Evolutionary conservation across 2,888 invertebrate species (phyloP), one percentile per base, ranked within the genome.

Genomic region (Bhutanitis thaidina): DNA sequence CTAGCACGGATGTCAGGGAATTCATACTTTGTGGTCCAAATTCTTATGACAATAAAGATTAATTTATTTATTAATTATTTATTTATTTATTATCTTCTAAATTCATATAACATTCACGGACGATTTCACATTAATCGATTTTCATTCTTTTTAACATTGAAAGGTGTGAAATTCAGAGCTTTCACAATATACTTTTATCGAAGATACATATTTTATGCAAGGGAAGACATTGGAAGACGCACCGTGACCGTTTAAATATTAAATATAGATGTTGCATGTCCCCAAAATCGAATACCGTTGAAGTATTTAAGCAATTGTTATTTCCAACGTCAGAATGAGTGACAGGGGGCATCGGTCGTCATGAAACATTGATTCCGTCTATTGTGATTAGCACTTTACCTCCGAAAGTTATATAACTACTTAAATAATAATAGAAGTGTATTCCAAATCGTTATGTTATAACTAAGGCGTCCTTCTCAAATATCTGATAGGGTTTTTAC

Each of bases 241-340:
- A 51, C 54, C 58, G 57, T 62, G 54, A 57, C 60, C 54, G 51
- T 51, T 55, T 39, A 32, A 47, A 50, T 51, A 57, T 64, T 60
- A 62, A 58, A 60, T 59, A 61, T 60, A 59, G 53, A 60, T 56
- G 57, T 56, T 56, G 48, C 52, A 50, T 49, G 51, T 32, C 49
- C 36, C 32, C 16, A 25, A 43, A 47, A 52, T 45, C 43, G 52
- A 51, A 54, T 51, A 45, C 41, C 37, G 46, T 36, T 46, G 41
- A 46, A 46, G 40, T 37, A 46, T 46, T 46, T n/a, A 46, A 41
- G 37, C 45, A 14, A 64, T 64, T 64, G 69, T 71, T 70, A 67
- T 67, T 63, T 62, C 55, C 49, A 55, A 59, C 56, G 67, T 69
- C 64, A 64, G 54, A 62, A 61, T 62, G 65, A 63, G 59, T 64